Evolutionary conservation across 2,797 vertebrate species (phyloP), one percentile per base, ranked within the genome.

Genomic region (Buphagus erythrorhynchus): DNA sequence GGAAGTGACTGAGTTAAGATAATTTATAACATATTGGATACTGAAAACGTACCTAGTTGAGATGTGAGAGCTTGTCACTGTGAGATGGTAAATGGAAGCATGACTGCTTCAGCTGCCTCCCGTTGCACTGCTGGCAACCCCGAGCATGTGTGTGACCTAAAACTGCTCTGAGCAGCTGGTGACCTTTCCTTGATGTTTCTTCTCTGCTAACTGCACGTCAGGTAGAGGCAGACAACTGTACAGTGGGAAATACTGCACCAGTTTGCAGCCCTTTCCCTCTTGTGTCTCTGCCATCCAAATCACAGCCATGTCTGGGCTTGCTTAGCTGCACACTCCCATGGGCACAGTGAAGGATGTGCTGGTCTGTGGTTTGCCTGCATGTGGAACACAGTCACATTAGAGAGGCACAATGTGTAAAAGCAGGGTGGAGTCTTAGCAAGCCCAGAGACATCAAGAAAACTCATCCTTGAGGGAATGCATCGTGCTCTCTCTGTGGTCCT

Each of bases 151-250:
- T 77, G 67, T 87, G 84, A 89, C 81, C 84, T 77, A 40, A 77
- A 93, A 90, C 57, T 3, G 62, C 91, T 78, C 75, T 45, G 43
- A 94, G 92, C 95, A 92, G 78, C 89, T 91, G 84, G 36, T 96
- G 94, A 95, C 95, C 94, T 96, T 95, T 96, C 68, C 68, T 54
- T 83, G 81, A 74, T 89, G 84, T 71, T 94, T 67, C 75, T 80
- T 92, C 78, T 54, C 31, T 2, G 3, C 76, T 93, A 91, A 86
- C 82, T 86, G 73, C 68, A 17, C 2, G 4, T 68, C 91, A 83
- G 68, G 89, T 85, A 80, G 78, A 79, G 65, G 33, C 24, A 9
- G 62, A 26, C n/a, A 61, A 19, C 17, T 40, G 49, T 35, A 10
- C 36, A 65, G 36, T 24, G 35, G 49, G 67, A 82, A 93, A 46